Conservation (phyloP, 2,113 vertebrate genomes). For the Tautogolabrus adspersus region DNA sequence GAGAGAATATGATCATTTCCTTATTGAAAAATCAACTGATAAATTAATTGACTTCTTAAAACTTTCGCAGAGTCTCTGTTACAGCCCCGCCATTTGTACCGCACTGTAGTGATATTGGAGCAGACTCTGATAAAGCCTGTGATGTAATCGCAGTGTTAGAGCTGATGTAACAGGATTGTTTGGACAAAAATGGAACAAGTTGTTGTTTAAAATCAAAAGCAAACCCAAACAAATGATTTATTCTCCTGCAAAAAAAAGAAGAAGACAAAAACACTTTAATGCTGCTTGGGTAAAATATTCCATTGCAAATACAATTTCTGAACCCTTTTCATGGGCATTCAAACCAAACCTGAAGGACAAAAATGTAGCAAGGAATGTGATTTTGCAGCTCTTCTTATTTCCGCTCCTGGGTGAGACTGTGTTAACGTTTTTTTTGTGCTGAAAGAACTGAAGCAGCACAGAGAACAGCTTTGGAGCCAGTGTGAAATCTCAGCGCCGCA, state of each 20-base stretch:
- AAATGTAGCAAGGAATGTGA: conserved; percentile 5
- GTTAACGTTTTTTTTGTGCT: conserved; percentile 41
- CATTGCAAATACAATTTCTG: neutral
- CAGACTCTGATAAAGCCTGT: neutral
- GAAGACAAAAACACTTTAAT: neutral
- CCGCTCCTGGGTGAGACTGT: conserved; percentile 37
- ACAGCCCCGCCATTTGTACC: neutral
- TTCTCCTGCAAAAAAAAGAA: neutral
- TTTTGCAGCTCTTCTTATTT: conserved; percentile 18
- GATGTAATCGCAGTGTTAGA: conserved; percentile 6
- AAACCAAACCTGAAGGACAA: conserved; percentile 27
- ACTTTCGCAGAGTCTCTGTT: neutral
- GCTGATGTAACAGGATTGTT: conserved; percentile 11
- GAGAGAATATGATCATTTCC: neutral
- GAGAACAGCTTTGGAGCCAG: conserved; percentile 51
- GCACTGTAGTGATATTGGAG: neutral
- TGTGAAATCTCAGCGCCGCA: conserved; percentile 58
- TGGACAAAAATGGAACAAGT: conserved; percentile 15
- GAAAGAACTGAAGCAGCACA: conserved; percentile 42
- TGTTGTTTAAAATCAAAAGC: neutral
- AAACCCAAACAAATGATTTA: neutral
- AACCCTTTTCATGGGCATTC: neutral
- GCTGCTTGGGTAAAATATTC: neutral
- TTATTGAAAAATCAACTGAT: neutral
- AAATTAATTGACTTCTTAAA: neutral